Conservation (phyloP, 2,797 vertebrate genomes). For the Crocodylus rhombifer region DNA sequence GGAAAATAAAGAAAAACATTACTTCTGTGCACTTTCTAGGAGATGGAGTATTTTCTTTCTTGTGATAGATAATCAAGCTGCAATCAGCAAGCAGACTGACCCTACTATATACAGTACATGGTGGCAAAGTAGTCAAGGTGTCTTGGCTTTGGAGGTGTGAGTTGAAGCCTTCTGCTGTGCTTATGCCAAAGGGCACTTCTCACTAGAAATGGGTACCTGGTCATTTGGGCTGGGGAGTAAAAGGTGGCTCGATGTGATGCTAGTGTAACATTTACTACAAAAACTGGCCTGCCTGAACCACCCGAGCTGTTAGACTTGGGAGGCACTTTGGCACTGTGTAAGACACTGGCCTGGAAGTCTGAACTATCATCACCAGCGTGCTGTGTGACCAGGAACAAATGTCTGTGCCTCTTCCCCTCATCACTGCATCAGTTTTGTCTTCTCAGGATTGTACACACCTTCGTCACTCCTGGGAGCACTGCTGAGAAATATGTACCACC, state of each 20-base stretch:
- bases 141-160: too few species aligned
- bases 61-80: background rate
- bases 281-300: too few species aligned
- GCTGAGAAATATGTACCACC: too few species aligned
- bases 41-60: background rate
- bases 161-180: too few species aligned
- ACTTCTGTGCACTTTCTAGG: background rate
- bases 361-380: background rate
- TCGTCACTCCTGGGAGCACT: too few species aligned
- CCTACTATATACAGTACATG: background rate
- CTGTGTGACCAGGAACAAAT: background rate
- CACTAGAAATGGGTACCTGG: too few species aligned
- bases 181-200: too few species aligned
- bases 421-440: background rate
- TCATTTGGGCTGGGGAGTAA: too few species aligned
- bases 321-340: background rate
- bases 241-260: too few species aligned
- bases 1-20: background rate
- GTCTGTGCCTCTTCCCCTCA: background rate
- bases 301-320: too few species aligned
- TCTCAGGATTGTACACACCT: background rate
- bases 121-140: too few species aligned
- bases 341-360: background rate
- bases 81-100: background rate
- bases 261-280: too few species aligned